Conservation (phyloP, 35 echinoderm and acorn worm species). For the Lytechinus pictus region DNA sequence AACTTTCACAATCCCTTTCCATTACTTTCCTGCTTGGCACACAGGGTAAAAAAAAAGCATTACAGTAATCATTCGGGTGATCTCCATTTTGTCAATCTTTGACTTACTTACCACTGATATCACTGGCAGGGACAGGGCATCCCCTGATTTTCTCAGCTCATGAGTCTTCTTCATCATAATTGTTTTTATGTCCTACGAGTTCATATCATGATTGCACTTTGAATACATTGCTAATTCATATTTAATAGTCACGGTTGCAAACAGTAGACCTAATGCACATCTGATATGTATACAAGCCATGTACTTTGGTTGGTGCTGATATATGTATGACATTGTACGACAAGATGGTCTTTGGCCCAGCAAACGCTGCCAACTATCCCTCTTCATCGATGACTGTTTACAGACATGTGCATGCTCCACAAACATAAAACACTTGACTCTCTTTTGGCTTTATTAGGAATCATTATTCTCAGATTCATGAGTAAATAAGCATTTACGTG, state of each 20-base stretch:
- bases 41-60: too few species aligned
- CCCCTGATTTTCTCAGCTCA: background rate
- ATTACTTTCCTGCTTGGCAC: too few species aligned
- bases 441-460: background rate
- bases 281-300: background rate
- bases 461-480: background rate
- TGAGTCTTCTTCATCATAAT: slow-evolving; percentile 31
- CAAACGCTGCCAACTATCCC: background rate
- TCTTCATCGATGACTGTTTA: background rate
- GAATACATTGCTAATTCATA: background rate
- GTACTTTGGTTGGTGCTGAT: background rate
- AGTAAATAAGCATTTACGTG: background rate
- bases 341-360: background rate
- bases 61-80: too few species aligned
- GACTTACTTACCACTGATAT: slow-evolving; percentile 26
- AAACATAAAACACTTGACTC: background rate
- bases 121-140: slow-evolving; percentile 31
- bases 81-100: background rate
- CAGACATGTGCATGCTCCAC: background rate
- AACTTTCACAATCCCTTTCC: too few species aligned
- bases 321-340: background rate
- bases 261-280: background rate
- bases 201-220: background rate
- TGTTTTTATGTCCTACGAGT: background rate
- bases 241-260: background rate